These are phyloP conservation scores for Arremon brunneinucha DNA, from an alignment of 2,797 vertebrate species.

Conservation along the genomic window DNA sequence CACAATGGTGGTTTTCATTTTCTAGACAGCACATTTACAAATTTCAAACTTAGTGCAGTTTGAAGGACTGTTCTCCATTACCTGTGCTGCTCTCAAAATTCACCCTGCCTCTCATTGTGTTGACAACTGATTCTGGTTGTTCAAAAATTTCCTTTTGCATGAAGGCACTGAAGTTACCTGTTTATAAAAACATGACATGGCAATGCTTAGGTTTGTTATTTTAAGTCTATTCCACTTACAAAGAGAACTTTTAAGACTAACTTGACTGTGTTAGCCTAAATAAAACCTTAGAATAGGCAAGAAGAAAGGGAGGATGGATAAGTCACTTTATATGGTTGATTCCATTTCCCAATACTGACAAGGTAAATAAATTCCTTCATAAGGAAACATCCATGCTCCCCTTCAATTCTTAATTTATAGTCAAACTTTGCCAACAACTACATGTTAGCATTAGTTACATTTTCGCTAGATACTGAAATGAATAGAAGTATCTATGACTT, in stretches of 20 bases:
- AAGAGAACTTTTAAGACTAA: background rate
- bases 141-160: slow-evolving; percentile 99
- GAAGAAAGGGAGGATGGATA: background rate
- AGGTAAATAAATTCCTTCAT: background rate
- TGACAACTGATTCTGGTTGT: slow-evolving; percentile 94
- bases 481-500: background rate
- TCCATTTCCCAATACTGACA: background rate
- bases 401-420: background rate
- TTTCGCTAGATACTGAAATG: background rate
- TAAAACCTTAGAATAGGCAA: background rate
- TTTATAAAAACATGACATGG: background rate
- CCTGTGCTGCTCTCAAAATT: slow-evolving; percentile 89
- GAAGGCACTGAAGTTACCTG: slow-evolving; percentile 93
- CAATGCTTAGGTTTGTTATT: background rate
- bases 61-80: slow-evolving; percentile 23
- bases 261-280: background rate
- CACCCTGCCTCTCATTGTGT: slow-evolving; percentile 95
- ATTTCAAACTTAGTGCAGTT: background rate
- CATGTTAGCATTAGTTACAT: background rate
- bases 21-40: background rate
- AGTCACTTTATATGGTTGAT: background rate
- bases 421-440: background rate
- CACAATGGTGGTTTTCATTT: background rate
- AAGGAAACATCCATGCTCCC: background rate
- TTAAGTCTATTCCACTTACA: background rate